These are phyloP conservation scores for Ormia ochracea DNA, from an alignment of 2,888 invertebrate genomes.

Conservation along the genomic window DNA sequence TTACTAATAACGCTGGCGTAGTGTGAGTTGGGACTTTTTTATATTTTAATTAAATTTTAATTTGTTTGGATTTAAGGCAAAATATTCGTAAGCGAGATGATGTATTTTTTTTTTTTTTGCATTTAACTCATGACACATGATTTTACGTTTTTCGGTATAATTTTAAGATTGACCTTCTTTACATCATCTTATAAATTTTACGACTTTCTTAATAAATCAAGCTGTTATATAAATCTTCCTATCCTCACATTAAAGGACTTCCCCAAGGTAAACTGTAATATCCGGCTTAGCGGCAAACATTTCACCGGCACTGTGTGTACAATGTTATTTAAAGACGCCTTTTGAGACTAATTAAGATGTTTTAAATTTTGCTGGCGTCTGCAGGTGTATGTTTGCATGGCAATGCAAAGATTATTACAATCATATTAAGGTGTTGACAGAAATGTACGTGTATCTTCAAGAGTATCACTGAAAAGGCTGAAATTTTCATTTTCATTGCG, in stretches of 20 bases:
- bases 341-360: slow-evolving; percentile 15
- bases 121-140: no score
- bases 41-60: no score
- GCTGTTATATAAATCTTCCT: neutral
- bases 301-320: neutral
- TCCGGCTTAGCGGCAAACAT: slow-evolving; percentile 31
- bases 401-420: neutral
- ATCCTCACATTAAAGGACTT: neutral
- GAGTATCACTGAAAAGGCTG: neutral
- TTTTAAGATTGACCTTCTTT: neutral
- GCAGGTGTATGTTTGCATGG: neutral
- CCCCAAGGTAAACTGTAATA: slow-evolving; percentile 19
- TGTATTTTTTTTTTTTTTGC: no score
- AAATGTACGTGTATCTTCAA: neutral
- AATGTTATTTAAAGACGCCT: slow-evolving; percentile 28
- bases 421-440: neutral
- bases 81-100: no score
- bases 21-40: no score
- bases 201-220: neutral
- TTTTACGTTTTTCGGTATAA: neutral
- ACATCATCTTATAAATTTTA: neutral
- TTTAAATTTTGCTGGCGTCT: neutral
- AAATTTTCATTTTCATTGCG: neutral
- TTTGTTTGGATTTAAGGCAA: no score
- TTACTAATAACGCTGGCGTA: no score